Conservation (phyloP, 2,113 vertebrate species). For the Sinocyclocheilus rhinocerous region DNA sequence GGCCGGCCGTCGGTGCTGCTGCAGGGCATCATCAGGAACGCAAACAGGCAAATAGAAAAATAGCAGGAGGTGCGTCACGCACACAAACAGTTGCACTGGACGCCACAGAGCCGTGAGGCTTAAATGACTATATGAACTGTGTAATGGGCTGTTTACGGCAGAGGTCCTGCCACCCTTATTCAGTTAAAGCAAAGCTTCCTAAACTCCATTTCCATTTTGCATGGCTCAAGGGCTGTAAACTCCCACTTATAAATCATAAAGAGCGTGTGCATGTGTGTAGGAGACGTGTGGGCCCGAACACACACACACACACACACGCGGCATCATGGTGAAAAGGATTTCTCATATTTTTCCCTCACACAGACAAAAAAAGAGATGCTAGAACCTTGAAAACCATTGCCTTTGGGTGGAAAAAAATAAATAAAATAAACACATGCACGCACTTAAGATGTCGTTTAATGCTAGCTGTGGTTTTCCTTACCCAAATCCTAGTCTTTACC, state of each 20-base stretch:
- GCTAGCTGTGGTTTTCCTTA: neutral
- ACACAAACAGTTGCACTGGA: neutral
- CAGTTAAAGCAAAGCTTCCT: slow-evolving; percentile 49
- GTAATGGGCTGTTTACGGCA: slow-evolving; percentile 44
- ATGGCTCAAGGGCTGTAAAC: slow-evolving; percentile 38
- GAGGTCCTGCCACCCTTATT: slow-evolving; percentile 31
- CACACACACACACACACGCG: neutral
- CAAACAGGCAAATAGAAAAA: slow-evolving; percentile 27
- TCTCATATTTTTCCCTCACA: neutral
- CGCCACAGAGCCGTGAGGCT: slow-evolving; percentile 5
- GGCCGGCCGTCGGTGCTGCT: neutral
- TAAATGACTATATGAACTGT: slow-evolving; percentile 39
- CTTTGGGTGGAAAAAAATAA: neutral
- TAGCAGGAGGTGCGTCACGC: neutral
- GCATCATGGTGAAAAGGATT: slow-evolving; percentile 4
- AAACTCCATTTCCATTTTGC: slow-evolving; percentile 41
- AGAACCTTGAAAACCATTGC: slow-evolving; percentile 39
- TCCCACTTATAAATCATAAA: slow-evolving; percentile 32
- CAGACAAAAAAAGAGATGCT: slow-evolving; percentile 12
- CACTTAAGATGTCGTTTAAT: slow-evolving; percentile 23
- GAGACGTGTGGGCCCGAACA: neutral
- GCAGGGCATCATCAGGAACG: slow-evolving; percentile 24
- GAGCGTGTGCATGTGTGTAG: slow-evolving; percentile 5
- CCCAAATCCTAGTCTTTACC: slow-evolving; percentile 3
- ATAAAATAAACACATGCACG: neutral